Percentiles rank a stretch among this genome's conserved stretches.
These are phyloP conservation scores for Ophion slaviceki DNA, from an alignment of 2,888 invertebrate species.

Conservation along the genomic window DNA sequence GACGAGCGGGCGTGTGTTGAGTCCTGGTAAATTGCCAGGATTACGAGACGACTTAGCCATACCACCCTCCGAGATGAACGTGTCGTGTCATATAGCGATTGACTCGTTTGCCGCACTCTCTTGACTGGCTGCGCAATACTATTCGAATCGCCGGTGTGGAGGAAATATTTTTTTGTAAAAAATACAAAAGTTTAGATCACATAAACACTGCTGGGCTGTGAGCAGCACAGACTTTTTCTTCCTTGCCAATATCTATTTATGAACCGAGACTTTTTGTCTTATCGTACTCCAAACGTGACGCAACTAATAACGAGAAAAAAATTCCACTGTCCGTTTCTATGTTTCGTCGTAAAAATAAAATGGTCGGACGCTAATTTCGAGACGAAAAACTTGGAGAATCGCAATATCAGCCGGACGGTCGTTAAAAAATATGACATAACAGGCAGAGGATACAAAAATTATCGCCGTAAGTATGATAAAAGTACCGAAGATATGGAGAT, in stretches of 20 bases:
- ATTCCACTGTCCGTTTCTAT: background rate
- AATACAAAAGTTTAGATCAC: background rate
- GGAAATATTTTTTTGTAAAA: constrained; percentile 22
- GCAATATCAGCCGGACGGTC: too few relatives aligned
- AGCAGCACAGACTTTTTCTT: background rate
- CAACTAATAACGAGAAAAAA: background rate
- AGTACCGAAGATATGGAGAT: too few relatives aligned
- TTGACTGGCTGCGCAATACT: constrained; percentile 21
- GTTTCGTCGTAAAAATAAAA: background rate
- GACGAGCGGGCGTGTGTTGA: background rate
- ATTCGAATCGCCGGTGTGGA: background rate
- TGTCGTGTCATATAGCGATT: background rate
- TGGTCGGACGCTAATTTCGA: too few relatives aligned
- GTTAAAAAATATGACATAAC: too few relatives aligned
- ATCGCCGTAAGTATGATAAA: too few relatives aligned
- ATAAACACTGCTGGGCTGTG: background rate
- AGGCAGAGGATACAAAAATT: too few relatives aligned
- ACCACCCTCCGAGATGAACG: background rate
- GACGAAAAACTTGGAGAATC: too few relatives aligned
- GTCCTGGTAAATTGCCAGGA: constrained; percentile 64
- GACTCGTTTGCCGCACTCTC: background rate
- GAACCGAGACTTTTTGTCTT: background rate
- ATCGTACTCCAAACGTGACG: background rate
- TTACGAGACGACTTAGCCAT: constrained; percentile 49
- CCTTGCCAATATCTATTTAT: background rate